Evolutionary conservation across 2,113 vertebrate genomes (phyloP), one percentile per base, ranked within the genome.

Genomic region (Charadrius vociferus): DNA sequence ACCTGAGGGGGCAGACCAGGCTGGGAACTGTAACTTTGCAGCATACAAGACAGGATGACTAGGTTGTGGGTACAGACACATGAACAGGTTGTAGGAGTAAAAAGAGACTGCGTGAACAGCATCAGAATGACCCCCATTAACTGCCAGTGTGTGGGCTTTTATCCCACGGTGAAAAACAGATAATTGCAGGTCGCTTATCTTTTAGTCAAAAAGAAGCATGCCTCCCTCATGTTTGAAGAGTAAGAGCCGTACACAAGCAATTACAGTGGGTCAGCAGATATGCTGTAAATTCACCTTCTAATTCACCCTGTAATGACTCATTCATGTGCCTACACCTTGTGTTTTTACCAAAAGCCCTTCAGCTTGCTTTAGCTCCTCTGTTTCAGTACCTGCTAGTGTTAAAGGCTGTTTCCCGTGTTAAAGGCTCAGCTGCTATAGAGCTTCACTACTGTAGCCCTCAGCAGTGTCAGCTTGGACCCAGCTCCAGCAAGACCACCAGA

Each of bases 401-500:
- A 53, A 79, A 56, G 23, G 6, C 27, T 47, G 10, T 55, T 92
- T 86, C 27, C 19, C 15, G 9, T 0, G 0, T 36, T 47, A 53
- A 80, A 39, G 12, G 10, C n/a, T 77, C 41, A 81, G 18, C 37
- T 83, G 59, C 20, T 70, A 10, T 11, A 26, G 19, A 52, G 7
- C 19, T 79, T 36, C 79, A 17, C 7, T 53, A 7, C 10, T 53
- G 14, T 9, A 74, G 13, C n/a, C 15, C n/a, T 79, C 26, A 53
- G 22, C 20, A 77, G 20, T 27, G 11, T 37, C 23, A 73, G 5
- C 1, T 0, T 22, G 12, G 14, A 72, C 7, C 7, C 1, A 1
- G 22, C 8, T 63, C 36, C 50, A 67, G 17, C 7, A 21, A 80
- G 15, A 62, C 10, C 9, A 62, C 37, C 11, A 75, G n/a, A 37